Conservation (phyloP, 2,888 invertebrate species). For the Hyles lineata region DNA sequence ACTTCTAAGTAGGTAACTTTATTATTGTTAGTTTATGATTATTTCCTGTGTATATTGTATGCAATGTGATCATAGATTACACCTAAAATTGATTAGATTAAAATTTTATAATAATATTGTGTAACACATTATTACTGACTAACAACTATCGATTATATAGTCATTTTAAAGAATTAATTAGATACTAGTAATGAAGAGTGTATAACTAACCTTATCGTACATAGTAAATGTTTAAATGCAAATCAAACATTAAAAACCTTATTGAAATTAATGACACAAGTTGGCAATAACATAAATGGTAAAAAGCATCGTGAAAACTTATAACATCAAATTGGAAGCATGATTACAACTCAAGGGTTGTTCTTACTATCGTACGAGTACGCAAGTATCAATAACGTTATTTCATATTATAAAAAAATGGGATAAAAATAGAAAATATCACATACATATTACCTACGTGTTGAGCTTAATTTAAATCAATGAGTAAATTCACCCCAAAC, state of each 20-base stretch:
- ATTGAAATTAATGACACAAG: slow-evolving; percentile 58
- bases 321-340: slow-evolving; percentile 79
- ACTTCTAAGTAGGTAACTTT: slow-evolving; percentile 29
- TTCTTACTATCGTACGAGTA: slow-evolving; percentile 48
- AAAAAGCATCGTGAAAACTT: slow-evolving; percentile 72
- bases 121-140: slow-evolving; percentile 57
- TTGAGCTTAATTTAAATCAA: slow-evolving; percentile 84
- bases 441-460: slow-evolving; percentile 76
- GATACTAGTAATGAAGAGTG: slow-evolving; percentile 66
- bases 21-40: slow-evolving; percentile 14
- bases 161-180: slow-evolving; percentile 75
- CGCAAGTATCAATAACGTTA: slow-evolving; percentile 72
- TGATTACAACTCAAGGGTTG: slow-evolving; percentile 61
- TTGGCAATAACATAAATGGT: slow-evolving; percentile 73
- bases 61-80: slow-evolving; percentile 32
- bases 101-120: slow-evolving; percentile 61
- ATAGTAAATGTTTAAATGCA: slow-evolving; percentile 73
- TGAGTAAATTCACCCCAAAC: slow-evolving; percentile 57
- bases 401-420: slow-evolving; percentile 70
- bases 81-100: slow-evolving; percentile 58
- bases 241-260: slow-evolving; percentile 68
- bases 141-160: slow-evolving; percentile 78
- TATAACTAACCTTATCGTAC: slow-evolving; percentile 71
- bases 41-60: slow-evolving; percentile 33
- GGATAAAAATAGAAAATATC: slow-evolving; percentile 83